Conservation (phyloP, 92 coral and sea anemone species). For the Hydrozoanthus gracilis region DNA sequence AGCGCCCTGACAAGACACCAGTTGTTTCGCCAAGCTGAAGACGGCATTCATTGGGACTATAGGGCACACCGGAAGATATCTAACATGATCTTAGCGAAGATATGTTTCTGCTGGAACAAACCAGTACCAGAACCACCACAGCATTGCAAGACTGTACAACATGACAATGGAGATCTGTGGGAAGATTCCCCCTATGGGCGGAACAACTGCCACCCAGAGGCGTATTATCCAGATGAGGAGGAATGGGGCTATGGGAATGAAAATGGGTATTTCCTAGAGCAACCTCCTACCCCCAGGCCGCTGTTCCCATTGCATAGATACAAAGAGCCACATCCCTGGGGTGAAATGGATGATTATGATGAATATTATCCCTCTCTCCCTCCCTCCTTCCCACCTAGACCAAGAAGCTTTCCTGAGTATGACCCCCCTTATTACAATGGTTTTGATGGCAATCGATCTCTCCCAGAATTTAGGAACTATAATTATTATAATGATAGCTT, state of each 20-base stretch:
- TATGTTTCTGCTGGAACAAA: conserved; percentile 68
- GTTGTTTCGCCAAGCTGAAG: conserved; percentile 72
- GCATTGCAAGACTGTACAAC: conserved; percentile 16
- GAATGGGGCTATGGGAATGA: conserved; percentile 33
- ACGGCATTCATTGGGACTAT: conserved; percentile 93
- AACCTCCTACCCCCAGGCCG: conserved; percentile 9
- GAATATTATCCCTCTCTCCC: conserved; percentile 33
- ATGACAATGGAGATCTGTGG: conserved; percentile 16
- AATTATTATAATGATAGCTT: conserved; percentile 21
- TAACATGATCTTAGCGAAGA: conserved; percentile 68
- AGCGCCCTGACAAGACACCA: conserved; percentile 48
- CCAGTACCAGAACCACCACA: conserved; percentile 57
- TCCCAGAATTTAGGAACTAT: conserved; percentile 11
- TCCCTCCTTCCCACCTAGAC: conserved; percentile 4
- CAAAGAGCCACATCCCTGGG: conserved; percentile 33
- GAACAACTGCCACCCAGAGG: conserved; percentile 34
- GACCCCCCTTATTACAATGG: neutral
- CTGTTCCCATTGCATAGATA: conserved; percentile 25
- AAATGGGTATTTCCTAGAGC: conserved; percentile 32
- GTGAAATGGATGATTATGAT: conserved; percentile 35
- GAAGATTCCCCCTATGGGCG: conserved; percentile 42
- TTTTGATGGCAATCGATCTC: conserved; percentile 39
- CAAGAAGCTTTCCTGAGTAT: conserved; percentile 23
- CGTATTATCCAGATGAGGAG: conserved; percentile 43
- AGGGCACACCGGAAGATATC: conserved; percentile 90